Percentiles rank a stretch among this genome's conserved stretches.
These are phyloP conservation scores for Argyrosomus regius DNA, from an alignment of 2,797 vertebrate species.

Conservation along the genomic window DNA sequence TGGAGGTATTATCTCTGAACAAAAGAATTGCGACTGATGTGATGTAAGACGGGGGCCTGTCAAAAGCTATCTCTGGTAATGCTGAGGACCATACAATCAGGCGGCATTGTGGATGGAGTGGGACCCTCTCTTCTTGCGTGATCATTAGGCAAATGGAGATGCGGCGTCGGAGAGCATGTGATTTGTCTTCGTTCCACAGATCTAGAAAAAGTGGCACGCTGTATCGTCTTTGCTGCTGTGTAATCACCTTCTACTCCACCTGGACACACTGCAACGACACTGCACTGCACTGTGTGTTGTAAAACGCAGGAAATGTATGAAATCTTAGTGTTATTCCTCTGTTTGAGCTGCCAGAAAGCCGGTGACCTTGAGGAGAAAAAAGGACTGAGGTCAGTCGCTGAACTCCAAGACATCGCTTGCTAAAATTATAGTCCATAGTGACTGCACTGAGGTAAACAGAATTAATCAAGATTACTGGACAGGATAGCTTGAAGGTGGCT, in stretches of 20 bases:
- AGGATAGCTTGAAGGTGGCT: constrained; percentile 63
- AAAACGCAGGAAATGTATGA: background rate
- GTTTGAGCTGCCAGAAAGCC: constrained; percentile 11
- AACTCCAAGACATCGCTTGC: constrained; percentile 50
- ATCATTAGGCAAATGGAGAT: constrained; percentile 77
- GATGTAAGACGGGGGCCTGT: constrained; percentile 31
- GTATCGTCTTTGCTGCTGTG: constrained; percentile 26
- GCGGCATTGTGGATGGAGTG: constrained; percentile 77
- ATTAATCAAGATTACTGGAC: constrained; percentile 82
- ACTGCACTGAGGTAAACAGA: constrained; percentile 77
- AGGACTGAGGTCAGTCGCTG: constrained; percentile 46
- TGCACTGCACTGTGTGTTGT: background rate
- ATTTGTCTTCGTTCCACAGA: constrained; percentile 49
- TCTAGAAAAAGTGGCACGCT: constrained; percentile 9
- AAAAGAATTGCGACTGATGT: constrained; percentile 67
- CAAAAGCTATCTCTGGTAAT: constrained; percentile 38
- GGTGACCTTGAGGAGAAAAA: constrained; percentile 51
- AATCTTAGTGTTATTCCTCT: background rate
- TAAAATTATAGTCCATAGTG: constrained; percentile 69
- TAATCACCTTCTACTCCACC: constrained; percentile 28
- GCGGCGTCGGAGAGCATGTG: constrained; percentile 37
- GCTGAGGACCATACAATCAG: constrained; percentile 81
- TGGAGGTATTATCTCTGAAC: constrained; percentile 53
- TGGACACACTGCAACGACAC: background rate
- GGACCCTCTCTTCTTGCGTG: constrained; percentile 57